These are phyloP conservation scores for Mus musculus DNA, from an alignment of 2,113 vertebrate genomes.

Conservation along the genomic window GRCm39 chr12:101861501-101862000, in stretches of 20 bases:
- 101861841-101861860: neutral
- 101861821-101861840: neutral
- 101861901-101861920: conserved; percentile 91
- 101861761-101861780: conserved; percentile 34
- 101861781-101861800: neutral
- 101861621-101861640: neutral
- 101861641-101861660: conserved; percentile 33
- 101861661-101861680: conserved; percentile 45
- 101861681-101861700: neutral
- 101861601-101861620: conserved; percentile 56
- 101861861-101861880: conserved; percentile 4
- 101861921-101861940: conserved; percentile 93
- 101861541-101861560: conserved; percentile 19
- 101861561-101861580: neutral
- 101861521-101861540: neutral
- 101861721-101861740: conserved; percentile 60
- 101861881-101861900: neutral
- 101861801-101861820: neutral
- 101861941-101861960: conserved; percentile 88
- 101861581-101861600: conserved; percentile 21
- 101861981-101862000: conserved; percentile 67
- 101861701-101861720: neutral
- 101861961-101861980: conserved; percentile 89
- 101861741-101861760: conserved; percentile 7
- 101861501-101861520: conserved; percentile 12